Percentiles rank a stretch among this genome's conserved stretches.
Evolutionary conservation across 92 coral and sea anemone genomes (phyloP).

Genomic region (Epizoanthus illoricatus): DNA sequence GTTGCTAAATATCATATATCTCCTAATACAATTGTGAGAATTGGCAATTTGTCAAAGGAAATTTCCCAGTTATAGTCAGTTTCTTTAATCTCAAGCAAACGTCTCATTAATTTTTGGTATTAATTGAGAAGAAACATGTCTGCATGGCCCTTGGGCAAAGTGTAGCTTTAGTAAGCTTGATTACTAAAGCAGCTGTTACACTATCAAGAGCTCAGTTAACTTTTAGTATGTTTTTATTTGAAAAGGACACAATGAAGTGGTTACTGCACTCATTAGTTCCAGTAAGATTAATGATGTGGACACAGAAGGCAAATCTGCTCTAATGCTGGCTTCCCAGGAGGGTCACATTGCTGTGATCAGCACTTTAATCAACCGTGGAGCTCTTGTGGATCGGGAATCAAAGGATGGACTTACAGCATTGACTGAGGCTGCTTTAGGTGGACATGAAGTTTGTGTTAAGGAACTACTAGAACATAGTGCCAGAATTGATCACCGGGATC

Average conservation of each 20-base stretch:
- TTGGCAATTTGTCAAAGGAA: too few species aligned
- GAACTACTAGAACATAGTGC: slow-evolving; percentile 70
- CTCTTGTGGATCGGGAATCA: slow-evolving; percentile 75
- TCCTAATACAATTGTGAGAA: too few species aligned
- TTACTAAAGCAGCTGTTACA: background rate
- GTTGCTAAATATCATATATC: too few species aligned
- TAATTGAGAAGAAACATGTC: too few species aligned
- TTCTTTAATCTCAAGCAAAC: too few species aligned
- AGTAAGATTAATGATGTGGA: slow-evolving; percentile 69
- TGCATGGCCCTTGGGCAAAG: background rate
- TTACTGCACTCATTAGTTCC: slow-evolving; percentile 66
- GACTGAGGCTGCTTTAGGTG: slow-evolving; percentile 85
- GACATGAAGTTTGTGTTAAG: slow-evolving; percentile 81
- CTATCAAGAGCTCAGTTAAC: background rate
- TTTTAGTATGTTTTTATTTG: background rate
- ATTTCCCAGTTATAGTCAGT: too few species aligned
- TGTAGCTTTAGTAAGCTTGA: background rate
- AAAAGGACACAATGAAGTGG: slow-evolving; percentile 73
- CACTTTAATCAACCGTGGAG: slow-evolving; percentile 74
- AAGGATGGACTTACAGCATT: slow-evolving; percentile 85
- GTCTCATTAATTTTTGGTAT: too few species aligned
- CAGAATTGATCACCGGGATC: slow-evolving; percentile 71
- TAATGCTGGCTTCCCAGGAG: slow-evolving; percentile 95
- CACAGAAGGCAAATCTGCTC: slow-evolving; percentile 70
- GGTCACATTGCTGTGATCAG: slow-evolving; percentile 71